Evolutionary conservation across 92 coral and sea anemone species (phyloP), one percentile per base, ranked within the genome.

Genomic region (Porites lobata): DNA sequence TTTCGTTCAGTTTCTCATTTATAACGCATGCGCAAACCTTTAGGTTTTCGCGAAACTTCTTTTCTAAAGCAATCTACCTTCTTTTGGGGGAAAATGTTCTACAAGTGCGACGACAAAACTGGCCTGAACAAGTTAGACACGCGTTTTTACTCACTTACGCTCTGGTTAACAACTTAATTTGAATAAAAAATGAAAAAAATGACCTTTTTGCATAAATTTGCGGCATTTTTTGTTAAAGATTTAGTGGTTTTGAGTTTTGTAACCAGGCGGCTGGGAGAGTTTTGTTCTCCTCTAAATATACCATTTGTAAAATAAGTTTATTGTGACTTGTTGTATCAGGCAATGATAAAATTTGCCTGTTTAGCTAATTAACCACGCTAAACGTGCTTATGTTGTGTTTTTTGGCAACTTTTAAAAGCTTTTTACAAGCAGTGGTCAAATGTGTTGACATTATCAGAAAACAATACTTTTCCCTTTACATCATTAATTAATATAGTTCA

Each of bases 381-480:
- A 89, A 92, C 96, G 96, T 95, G 98, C 81, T 89, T 77, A 83
- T 73, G 84, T 93, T 85, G 92, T 93, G 91, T 94, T 95, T 96
- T 90, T 87, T 89, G 88, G 92, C 92, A 92, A 77, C 51, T 69
- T 91, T 92, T 92, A 92, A 96, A 96, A 94, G 98, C 92, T 74
- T 90, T 92, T 88, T 85, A 89, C 95, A 92, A 80, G 96, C 79
- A 94, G 73, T 93, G 94, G 93, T 91, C 98, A 95, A 91, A 96
- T 93, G 98, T 98, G 98, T 98, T 98, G 99, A 98, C 99, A 95
- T 94, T 95, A 95, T 91, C 86, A 71, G 80, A 62, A 87, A 89
- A 95, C 98, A 95, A 95, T 95, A 92, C 98, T 93, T 19, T 80
- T 89, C 89, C 94, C 91, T 74, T 88, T 82, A 96, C 93, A 91